These are phyloP conservation scores for Acleris cristana DNA, from an alignment of 2,888 invertebrate species.

Conservation along the genomic window DNA sequence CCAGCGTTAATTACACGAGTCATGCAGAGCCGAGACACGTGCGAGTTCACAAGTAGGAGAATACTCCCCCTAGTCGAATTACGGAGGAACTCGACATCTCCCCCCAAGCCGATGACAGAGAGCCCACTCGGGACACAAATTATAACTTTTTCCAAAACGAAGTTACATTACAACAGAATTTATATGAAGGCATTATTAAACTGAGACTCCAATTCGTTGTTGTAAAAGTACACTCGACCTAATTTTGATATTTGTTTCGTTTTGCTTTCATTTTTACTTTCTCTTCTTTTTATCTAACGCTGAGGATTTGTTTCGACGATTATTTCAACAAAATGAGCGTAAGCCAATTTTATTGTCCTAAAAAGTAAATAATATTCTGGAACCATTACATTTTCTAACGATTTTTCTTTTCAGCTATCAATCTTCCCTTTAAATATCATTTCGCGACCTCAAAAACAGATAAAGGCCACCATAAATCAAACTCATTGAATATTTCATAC, in stretches of 20 bases:
- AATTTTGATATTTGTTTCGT: slow-evolving; percentile 8
- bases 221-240: slow-evolving; percentile 12
- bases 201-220: slow-evolving; percentile 26
- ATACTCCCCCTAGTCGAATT: slow-evolving; percentile 19
- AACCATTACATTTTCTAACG: not conserved
- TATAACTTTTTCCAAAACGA: slow-evolving; percentile 32
- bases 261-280: slow-evolving; percentile 15
- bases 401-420: not conserved
- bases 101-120: slow-evolving; percentile 49
- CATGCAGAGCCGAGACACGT: slow-evolving; percentile 3
- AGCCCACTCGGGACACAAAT: slow-evolving; percentile 46
- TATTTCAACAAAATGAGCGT: not conserved
- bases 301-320: not conserved
- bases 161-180: slow-evolving; percentile 28
- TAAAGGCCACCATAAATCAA: slow-evolving; percentile 28
- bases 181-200: slow-evolving; percentile 35
- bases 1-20: slow-evolving; percentile 9
- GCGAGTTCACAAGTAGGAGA: slow-evolving; percentile 13
- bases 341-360: not conserved
- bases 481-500: slow-evolving; percentile 28
- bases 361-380: not conserved
- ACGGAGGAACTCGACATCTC: slow-evolving; percentile 9
- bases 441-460: slow-evolving; percentile 12
- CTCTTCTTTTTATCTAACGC: not conserved
- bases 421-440: slow-evolving; percentile 7